These are phyloP conservation scores for Gobius niger DNA, from an alignment of 2,113 vertebrate genomes.

Conservation along the genomic window DNA sequence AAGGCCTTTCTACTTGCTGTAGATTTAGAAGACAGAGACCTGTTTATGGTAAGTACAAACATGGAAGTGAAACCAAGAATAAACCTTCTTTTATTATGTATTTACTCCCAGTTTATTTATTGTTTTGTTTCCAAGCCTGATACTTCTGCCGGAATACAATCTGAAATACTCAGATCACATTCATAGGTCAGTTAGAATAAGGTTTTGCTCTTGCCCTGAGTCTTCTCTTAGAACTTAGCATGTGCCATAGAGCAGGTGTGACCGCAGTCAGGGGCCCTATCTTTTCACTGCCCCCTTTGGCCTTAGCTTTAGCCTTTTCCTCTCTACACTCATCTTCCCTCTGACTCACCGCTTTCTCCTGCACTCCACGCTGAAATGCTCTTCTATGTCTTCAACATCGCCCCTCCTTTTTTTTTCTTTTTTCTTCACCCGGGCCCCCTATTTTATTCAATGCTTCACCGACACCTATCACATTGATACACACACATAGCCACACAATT, in stretches of 20 bases:
- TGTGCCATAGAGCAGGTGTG: constrained; percentile 59
- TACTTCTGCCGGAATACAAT: background rate
- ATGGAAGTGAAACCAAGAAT: background rate
- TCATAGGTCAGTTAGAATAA: background rate
- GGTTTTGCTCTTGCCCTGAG: constrained; percentile 34
- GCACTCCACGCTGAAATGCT: constrained; percentile 59
- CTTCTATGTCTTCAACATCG: constrained; percentile 58
- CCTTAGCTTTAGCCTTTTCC: constrained; percentile 42
- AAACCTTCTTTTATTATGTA: background rate
- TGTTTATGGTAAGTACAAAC: constrained; percentile 91
- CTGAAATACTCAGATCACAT: background rate
- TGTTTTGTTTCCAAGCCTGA: background rate
- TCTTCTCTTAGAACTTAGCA: constrained; percentile 8
- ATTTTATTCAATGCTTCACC: constrained; percentile 67
- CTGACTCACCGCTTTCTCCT: constrained; percentile 54
- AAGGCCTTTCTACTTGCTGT: constrained; percentile 96
- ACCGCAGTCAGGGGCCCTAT: constrained; percentile 57
- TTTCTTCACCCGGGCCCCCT: constrained; percentile 57
- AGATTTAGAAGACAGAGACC: constrained; percentile 88
- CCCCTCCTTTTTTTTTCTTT: constrained; percentile 1
- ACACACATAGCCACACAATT: constrained; percentile 41
- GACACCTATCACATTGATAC: constrained; percentile 67
- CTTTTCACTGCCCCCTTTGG: constrained; percentile 55
- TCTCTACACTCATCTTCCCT: constrained; percentile 63
- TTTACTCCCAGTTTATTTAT: background rate